phyloP scores from a whole-genome alignment of 2,888 invertebrate species.

The Apamea monoglypha region DNA sequence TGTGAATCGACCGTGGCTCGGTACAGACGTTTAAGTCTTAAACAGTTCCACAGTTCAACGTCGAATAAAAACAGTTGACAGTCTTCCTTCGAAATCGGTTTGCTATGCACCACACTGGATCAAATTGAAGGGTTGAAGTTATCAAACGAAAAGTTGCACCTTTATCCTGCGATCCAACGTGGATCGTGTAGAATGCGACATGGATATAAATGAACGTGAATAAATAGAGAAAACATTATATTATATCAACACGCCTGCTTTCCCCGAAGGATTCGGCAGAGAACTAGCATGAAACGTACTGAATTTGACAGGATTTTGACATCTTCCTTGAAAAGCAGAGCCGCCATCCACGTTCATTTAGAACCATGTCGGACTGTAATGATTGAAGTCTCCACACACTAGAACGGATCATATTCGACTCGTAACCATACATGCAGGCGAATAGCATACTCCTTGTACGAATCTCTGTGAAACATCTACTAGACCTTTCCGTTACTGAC shows the following conservation, averaged over 20 bases:
- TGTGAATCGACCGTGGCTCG: background rate
- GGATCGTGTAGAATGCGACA: conserved; percentile 14
- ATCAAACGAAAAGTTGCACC: conserved; percentile 8
- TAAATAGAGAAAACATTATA: background rate
- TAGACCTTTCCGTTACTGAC: background rate
- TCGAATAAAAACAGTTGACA: background rate
- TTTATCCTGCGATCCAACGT: background rate
- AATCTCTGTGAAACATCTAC: background rate
- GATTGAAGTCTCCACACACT: conserved; percentile 3
- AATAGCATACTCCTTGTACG: background rate
- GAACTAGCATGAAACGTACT: background rate
- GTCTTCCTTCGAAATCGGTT: background rate
- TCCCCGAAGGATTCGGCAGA: background rate
- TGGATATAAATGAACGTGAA: conserved; percentile 24
- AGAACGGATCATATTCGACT: background rate
- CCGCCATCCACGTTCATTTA: conserved; percentile 7
- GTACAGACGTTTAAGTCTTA: background rate
- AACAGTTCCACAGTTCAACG: background rate
- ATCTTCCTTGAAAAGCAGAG: background rate
- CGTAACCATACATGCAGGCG: background rate
- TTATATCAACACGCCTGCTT: background rate
- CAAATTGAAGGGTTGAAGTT: background rate
- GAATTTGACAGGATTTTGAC: background rate
- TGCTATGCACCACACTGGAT: background rate
- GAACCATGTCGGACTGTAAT: background rate